A percentile compares a stretch with the other conserved stretches of the same genome.
Conservation (phyloP, 1,140 invertebrate species). For the Grapholita molesta region DNA sequence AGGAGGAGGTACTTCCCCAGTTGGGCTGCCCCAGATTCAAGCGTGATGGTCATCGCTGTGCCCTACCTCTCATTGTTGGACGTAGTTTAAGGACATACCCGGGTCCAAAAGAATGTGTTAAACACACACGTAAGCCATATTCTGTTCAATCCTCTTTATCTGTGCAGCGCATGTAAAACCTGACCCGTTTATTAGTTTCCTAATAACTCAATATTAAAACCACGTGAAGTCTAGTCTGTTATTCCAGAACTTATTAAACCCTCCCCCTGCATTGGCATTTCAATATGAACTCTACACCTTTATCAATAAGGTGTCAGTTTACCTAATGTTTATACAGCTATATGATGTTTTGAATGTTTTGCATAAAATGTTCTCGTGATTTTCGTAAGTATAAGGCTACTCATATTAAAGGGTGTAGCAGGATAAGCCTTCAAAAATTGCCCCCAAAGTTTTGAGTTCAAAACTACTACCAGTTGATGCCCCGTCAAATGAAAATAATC, state of each 20-base stretch:
- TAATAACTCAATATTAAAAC: neutral
- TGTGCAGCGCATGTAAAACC: neutral
- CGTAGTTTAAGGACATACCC: no score
- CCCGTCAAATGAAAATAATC: no score
- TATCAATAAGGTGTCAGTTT: neutral
- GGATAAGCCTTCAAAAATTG: no score
- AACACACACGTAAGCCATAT: no score
- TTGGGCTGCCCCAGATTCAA: no score
- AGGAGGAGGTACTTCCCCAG: no score
- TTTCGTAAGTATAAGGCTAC: neutral
- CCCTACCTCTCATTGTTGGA: no score
- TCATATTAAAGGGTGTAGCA: conserved; percentile 12
- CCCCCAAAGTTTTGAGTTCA: no score
- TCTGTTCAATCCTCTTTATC: no score
- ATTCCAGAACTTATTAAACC: neutral
- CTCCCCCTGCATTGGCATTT: neutral
- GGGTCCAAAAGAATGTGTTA: no score
- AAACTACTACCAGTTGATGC: no score
- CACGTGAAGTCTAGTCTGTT: neutral
- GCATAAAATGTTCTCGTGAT: neutral
- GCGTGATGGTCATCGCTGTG: no score
- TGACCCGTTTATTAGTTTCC: neutral
- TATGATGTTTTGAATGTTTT: neutral
- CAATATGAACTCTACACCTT: neutral
- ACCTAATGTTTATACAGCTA: neutral